A percentile compares a stretch with the other conserved stretches of the same genome.
Evolutionary conservation across 2,888 invertebrate genomes (phyloP).

Genomic region (Baccha elongata): DNA sequence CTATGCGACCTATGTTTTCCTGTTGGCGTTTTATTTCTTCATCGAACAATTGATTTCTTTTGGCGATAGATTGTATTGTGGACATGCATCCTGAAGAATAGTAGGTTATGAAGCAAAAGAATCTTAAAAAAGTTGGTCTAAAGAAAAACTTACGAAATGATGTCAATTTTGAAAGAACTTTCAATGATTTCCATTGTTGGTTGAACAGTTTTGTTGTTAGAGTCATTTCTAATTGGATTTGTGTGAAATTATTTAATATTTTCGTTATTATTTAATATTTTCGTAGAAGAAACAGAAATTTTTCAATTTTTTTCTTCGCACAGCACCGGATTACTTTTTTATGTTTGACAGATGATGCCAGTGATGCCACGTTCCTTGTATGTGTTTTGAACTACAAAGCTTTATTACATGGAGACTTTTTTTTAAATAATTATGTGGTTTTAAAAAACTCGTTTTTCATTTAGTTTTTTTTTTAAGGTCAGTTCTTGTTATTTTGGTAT

Average conservation of each 20-base stretch:
- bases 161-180: constrained; percentile 48
- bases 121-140: no score
- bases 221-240: constrained; percentile 33
- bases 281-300: background rate
- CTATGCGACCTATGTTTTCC: constrained; percentile 90
- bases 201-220: constrained; percentile 43
- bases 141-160: constrained; percentile 53
- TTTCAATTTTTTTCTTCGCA: background rate
- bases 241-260: background rate
- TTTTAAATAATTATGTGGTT: no score
- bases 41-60: constrained; percentile 89
- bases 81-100: constrained; percentile 64
- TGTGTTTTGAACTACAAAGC: no score
- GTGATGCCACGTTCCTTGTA: constrained; percentile 28
- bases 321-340: background rate
- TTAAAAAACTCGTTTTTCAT: no score
- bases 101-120: background rate
- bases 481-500: no score
- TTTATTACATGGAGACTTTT: no score
- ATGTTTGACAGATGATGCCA: constrained; percentile 9
- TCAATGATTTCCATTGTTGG: constrained; percentile 58
- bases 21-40: constrained; percentile 90
- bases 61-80: constrained; percentile 82
- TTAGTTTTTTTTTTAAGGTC: no score
- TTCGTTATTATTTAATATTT: constrained; percentile 44